Conservation (phyloP, 2,797 vertebrate species). For the Falco novaeseelandiae region DNA sequence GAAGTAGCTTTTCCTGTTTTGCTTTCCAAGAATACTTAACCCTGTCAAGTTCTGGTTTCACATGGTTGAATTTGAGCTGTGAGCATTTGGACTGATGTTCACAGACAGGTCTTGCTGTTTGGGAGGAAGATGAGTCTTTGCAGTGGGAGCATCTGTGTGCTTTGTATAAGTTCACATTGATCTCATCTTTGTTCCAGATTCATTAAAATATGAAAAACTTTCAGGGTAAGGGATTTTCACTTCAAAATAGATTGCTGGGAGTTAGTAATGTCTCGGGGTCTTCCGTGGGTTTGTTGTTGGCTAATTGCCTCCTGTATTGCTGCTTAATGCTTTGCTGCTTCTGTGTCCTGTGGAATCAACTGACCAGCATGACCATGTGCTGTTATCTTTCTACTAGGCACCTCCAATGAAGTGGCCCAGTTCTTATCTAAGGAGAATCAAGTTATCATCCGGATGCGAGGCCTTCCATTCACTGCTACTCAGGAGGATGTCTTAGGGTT, state of each 20-base stretch:
- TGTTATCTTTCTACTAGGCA: slow-evolving; percentile 75
- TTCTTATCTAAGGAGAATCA: slow-evolving; percentile 97
- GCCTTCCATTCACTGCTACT: slow-evolving; percentile 91
- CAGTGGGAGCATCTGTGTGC: neutral
- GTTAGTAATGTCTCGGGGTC: neutral
- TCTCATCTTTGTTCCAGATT: neutral
- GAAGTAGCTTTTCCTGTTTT: slow-evolving; percentile 27
- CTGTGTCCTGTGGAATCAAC: rapidly evolving
- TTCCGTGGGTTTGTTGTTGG: neutral
- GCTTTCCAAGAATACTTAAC: slow-evolving; percentile 2
- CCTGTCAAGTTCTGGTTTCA: neutral
- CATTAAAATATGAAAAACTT: neutral
- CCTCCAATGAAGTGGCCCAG: slow-evolving; percentile 95
- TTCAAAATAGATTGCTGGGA: neutral
- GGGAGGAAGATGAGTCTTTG: neutral
- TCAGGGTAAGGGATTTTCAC: neutral
- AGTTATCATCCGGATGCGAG: slow-evolving; percentile 93
- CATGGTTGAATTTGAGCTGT: neutral
- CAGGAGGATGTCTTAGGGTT: slow-evolving; percentile 90
- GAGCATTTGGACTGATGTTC: neutral
- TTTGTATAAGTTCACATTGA: neutral
- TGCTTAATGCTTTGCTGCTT: neutral
- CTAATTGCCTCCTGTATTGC: neutral
- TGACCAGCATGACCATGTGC: neutral
- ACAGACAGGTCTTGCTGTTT: neutral